phyloP scores from a whole-genome alignment of 2,797 vertebrate genomes.

The Phoxinus dragarum region DNA sequence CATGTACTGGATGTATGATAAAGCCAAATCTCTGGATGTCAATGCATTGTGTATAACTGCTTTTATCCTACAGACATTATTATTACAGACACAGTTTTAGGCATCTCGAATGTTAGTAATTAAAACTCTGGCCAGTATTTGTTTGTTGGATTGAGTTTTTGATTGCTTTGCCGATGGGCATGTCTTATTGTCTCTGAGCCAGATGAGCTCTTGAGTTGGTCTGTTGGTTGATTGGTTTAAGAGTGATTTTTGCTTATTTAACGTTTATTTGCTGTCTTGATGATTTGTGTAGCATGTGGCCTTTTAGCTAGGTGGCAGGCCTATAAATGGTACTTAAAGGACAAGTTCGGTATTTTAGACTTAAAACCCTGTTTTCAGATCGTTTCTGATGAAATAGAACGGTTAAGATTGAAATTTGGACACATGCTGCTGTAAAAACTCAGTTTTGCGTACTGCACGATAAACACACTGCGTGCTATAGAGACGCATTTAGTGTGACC shows the following conservation, averaged over 20 bases:
- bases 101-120: neutral
- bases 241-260: neutral
- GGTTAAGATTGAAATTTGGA: too few relatives aligned
- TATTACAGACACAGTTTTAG: neutral
- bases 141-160: neutral
- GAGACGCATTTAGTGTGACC: too few relatives aligned
- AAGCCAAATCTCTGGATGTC: neutral
- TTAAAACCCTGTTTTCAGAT: too few relatives aligned
- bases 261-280: neutral
- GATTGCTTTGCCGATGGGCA: neutral
- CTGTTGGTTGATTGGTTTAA: neutral
- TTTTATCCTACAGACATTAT: neutral
- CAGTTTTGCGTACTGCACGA: too few relatives aligned
- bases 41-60: neutral
- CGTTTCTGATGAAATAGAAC: too few relatives aligned
- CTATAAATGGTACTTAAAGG: neutral
- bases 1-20: neutral
- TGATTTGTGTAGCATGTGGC: neutral
- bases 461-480: too few relatives aligned
- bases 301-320: neutral
- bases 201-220: neutral
- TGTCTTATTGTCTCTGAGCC: neutral
- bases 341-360: too few relatives aligned
- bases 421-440: too few relatives aligned
- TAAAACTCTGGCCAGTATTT: neutral